Conservation (phyloP, 2,113 vertebrate species). For the Steatornis caripensis region DNA sequence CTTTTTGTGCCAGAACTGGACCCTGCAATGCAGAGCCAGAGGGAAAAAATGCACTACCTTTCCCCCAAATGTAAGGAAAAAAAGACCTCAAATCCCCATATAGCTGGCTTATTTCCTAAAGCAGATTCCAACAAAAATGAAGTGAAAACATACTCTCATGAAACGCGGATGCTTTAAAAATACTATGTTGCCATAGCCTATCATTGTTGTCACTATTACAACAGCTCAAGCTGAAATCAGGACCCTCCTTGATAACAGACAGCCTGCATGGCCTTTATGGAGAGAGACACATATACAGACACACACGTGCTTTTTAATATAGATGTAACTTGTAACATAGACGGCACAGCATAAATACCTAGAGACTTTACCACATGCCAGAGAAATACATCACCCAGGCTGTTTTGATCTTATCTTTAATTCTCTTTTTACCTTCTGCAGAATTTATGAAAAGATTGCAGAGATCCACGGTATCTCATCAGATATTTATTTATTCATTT, state of each 20-base stretch:
- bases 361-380: background rate
- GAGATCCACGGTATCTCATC: constrained; percentile 23
- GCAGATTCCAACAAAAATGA: background rate
- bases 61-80: background rate
- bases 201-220: background rate
- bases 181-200: background rate
- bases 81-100: background rate
- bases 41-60: background rate
- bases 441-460: constrained; percentile 8
- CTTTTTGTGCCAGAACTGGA: background rate
- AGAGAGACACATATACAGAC: background rate
- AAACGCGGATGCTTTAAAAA: background rate
- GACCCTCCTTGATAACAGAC: background rate
- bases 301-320: background rate
- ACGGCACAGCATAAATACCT: background rate
- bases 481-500: constrained; percentile 63
- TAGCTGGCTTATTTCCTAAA: background rate
- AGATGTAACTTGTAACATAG: constrained; percentile 1
- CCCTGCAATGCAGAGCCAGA: constrained; percentile 2
- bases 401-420: constrained; percentile 62
- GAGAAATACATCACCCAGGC: constrained; percentile 21
- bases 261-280: background rate
- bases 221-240: background rate
- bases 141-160: background rate
- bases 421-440: constrained; percentile 38